Evolutionary conservation across 2,888 invertebrate genomes (phyloP), one percentile per base, ranked within the genome.

Genomic region (Schizotus pectinicornis): DNA sequence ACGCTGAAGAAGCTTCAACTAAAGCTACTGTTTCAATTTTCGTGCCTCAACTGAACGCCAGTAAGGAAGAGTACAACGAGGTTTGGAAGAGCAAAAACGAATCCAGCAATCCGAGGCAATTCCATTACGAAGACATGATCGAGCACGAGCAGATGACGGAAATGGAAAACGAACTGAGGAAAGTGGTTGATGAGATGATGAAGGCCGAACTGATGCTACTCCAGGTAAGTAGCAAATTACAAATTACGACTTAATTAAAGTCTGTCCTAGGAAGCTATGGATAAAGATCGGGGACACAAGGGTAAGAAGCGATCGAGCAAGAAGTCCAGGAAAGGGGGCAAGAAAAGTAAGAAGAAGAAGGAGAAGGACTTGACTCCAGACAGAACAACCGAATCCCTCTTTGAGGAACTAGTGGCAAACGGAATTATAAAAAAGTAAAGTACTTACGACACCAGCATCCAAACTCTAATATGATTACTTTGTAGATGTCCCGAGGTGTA

Each of bases 321-420:
- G 70, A 87, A 92, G 80, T 83, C 88, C 0, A 85, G 91, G 33
- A 85, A 91, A 8, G 89, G 90, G 22, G 91, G 91, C 0, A 95
- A 95, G 71, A 96, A 96, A 74, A 88, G 86, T 65, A 95, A 95
- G 77, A 95, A 93, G 81, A 95, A 94, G 78, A 95, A 94, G 78
- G 95, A 95, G 74, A 96, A 96, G 77, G 96, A 97, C 80, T 81
- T 97, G 46, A 97, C 97, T 0, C 92, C 92, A 1, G 96, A 97
- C 74, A 85, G 95, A 75, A 91, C 92, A 0, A 89, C 90, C 0
- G 94, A 94, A 77, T 95, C 95, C 0, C 81, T 98, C 2, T 95
- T 94, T 74, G 95, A 97, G 79, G 97, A 98, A 79, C 80, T 98
- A 9, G 88, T 97, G 0, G 86, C 89, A 0, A 93, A 96, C 78